These are phyloP conservation scores for Vannuccia rotundouncinata DNA, from an alignment of 2,888 invertebrate genomes.

Conservation along the genomic window DNA sequence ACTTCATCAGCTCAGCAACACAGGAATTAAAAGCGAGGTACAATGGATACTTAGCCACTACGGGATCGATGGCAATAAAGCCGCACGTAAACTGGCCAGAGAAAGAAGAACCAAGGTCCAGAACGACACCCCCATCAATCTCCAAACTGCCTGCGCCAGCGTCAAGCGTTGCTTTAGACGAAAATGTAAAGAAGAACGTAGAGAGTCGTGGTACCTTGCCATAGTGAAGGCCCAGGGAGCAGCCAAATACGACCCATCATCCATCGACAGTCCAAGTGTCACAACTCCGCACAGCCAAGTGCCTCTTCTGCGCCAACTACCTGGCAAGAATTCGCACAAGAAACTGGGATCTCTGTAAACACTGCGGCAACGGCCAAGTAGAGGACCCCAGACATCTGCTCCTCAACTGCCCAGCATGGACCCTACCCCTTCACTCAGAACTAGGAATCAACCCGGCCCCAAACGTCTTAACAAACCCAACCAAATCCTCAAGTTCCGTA, in stretches of 20 bases:
- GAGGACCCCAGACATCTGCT: neutral
- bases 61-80: neutral
- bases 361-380: neutral
- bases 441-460: neutral
- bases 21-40: neutral
- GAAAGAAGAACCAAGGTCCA: neutral
- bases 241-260: neutral
- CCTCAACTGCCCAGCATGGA: neutral
- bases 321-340: neutral
- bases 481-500: neutral
- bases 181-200: neutral
- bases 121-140: neutral
- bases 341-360: neutral
- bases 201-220: neutral
- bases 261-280: neutral
- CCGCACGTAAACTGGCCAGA: neutral
- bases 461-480: neutral
- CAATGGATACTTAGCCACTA: neutral
- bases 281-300: neutral
- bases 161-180: neutral
- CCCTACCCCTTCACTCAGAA: neutral
- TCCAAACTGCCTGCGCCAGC: neutral
- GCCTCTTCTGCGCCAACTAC: neutral
- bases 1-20: neutral
- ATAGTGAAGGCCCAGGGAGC: neutral